Base-by-base conservation (phyloP, 2,888 invertebrate genomes). In the Heliconius sara region DNA sequence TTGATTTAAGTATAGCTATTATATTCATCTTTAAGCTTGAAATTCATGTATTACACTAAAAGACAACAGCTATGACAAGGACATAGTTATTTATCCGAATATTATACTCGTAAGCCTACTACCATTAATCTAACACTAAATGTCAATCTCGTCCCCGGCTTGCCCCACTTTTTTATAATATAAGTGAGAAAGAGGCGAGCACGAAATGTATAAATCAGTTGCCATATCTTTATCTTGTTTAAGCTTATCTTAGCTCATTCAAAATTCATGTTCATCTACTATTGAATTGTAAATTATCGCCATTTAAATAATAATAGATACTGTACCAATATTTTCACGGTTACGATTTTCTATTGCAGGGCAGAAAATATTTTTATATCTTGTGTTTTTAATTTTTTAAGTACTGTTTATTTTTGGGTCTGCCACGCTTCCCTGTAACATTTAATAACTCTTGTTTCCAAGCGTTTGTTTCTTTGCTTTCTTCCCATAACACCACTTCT, bases 331-430 rank as follows among this genome's bases (percentile, higher is more conserved):
- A 60, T 60, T 60, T 60, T 60, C n/a, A 60, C 0, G 10, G n/a
- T n/a, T 60, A n/a, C 0, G 3, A 60, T 60, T 60, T n/a, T 60
- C n/a, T n/a, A 60, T n/a, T n/a, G 57, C 60, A 60, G 60, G 3
- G 10, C 57, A n/a, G n/a, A 60, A 10, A n/a, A 10, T 57, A 66
- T 9, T 34, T 67, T 67, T 34, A 22, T 10, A 34, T 34, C 16
- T 13, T 30, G 22, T 67, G 16, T n/a, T 22, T 60, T 60, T n/a
- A 60, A 43, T 39, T n/a, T 43, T 13, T 1, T 2, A 47, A 25
- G 13, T 70, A 16, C 25, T 70, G n/a, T 43, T 43, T 70, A 13
- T n/a, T 70, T 70, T 43, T 70, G 43, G 70, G 70, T 43, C 70
- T 70, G 16, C 70, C 70, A 1, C 43, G 43, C 7, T 70, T 70